Evolutionary conservation across 92 coral and sea anemone genomes (phyloP).

Genomic region (Siderastrea radians): DNA sequence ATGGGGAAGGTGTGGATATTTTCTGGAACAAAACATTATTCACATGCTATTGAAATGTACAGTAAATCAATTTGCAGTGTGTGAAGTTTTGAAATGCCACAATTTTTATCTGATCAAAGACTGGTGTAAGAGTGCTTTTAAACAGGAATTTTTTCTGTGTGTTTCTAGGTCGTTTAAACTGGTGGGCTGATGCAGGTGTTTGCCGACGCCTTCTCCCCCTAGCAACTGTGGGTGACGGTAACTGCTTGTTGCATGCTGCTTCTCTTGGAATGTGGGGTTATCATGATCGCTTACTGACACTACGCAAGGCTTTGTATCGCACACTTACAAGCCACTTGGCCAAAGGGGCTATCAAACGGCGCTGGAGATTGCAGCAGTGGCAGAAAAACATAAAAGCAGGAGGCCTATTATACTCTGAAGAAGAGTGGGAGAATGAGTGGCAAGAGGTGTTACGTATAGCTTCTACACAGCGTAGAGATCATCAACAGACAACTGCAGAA

Average conservation of each 20-base stretch:
- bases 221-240: slow-evolving; percentile 98
- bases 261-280: slow-evolving; percentile 99
- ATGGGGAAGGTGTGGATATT: too few species aligned
- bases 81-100: too few species aligned
- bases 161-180: slow-evolving; percentile 86
- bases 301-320: slow-evolving; percentile 87
- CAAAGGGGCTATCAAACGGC: slow-evolving; percentile 87
- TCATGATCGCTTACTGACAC: slow-evolving; percentile 91
- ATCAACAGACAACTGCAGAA: slow-evolving; percentile 10
- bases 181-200: slow-evolving; percentile 91
- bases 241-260: slow-evolving; percentile 97
- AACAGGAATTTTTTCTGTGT: not conserved
- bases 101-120: too few species aligned
- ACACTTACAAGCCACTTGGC: slow-evolving; percentile 83
- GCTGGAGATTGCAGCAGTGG: slow-evolving; percentile 92
- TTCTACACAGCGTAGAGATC: slow-evolving; percentile 70
- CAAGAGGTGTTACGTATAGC: slow-evolving; percentile 85
- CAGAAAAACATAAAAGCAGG: slow-evolving; percentile 90
- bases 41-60: too few species aligned
- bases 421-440: slow-evolving; percentile 96
- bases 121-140: too few species aligned
- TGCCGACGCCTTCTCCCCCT: slow-evolving; percentile 91
- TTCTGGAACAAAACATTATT: too few species aligned
- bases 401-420: slow-evolving; percentile 85
- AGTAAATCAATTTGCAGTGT: too few species aligned